Evolutionary conservation across 1,140 invertebrate genomes (phyloP), one percentile per base, ranked within the genome.

Genomic region (Drosophila trapezifrons): DNA sequence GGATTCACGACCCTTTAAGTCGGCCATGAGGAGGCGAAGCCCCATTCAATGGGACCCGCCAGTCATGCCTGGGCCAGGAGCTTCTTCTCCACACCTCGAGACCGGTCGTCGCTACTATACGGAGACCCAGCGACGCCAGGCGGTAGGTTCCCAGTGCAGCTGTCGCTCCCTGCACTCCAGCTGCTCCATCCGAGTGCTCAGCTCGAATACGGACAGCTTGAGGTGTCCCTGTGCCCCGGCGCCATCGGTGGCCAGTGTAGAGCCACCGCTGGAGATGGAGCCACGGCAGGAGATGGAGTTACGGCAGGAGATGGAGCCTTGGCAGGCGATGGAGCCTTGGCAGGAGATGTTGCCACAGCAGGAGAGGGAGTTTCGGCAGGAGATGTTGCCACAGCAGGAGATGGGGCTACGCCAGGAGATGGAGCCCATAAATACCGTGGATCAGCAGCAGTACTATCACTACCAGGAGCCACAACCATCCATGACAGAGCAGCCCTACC

Each of bases 51-150:
- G 58, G 47, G 47, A 18, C 2, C 12, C 22, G 6, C 25, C 13
- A 25, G 25, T 15, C 22, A 13, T n/a, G 4, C 8, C 15, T 8
- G 27, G 2, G 27, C 8, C 27, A 29, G 2, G 12, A 15, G 1
- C 45, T 15, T 12, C n/a, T 15, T 37, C 8, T 13, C 18, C 29
- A 4, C 25, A 56, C 3, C 20, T 57, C 22, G 40, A 29, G 2
- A 20, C 25, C 2, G 67, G 69, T 0, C 42, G 69, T n/a, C 52
- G 69, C 17, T 71, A 58, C 37, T 72, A 72, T 52, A 58, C 65
- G n/a, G 65, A 66, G 9, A 67, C 65, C 1, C 65, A 67, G 20
- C 25, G 12, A n/a, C 25, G 8, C 3, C 18, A 4, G 18, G 10
- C 3, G 9, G 0, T 1, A 1, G 25, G 12, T 4, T 1, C 12